Base-by-base conservation (phyloP, 2,888 invertebrate genomes). In the Tryphoninae sp. region DNA sequence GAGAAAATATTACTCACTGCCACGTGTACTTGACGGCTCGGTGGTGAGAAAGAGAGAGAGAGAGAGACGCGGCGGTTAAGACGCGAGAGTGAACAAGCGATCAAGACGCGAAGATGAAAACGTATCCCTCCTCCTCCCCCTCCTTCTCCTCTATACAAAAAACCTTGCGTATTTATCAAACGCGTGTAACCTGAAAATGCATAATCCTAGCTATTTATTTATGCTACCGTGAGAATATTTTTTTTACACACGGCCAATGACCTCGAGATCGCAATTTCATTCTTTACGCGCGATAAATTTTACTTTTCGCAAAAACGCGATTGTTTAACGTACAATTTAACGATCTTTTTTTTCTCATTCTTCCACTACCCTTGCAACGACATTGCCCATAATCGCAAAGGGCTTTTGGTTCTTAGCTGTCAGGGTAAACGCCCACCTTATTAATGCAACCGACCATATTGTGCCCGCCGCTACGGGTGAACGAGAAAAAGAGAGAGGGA, bases 1-100 rank as follows among this genome's bases (percentile, higher is more conserved):
- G 23, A 67, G 72, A 72, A 33, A 80, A 65, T 67, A 80, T 80
- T 67, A 72, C 65, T 76, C 67, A 55, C 72, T 45, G 68, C 22
- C 55, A 13, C 49, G 16, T 49, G 53, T 33, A 13, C 45, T 72
- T 58, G 71, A 67, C 65, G 71, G 61, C 59, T n/a, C 45, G 2
- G n/a, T 7, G 59, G 58, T 45, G 9, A 13, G 45, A 19, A 8
- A 2, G 2, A 9, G 42, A 22, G 9, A 13, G 6, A 1, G 45
- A 59, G 22, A 71, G 45, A 19, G n/a, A 4, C 26, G 2, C 23
- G 22, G 8, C 11, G 55, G 22, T 26, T 51, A 33, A 22, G 64
- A 42, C 45, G 58, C 22, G 45, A 13, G 49, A 49, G 49, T 45
- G 45, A 45, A 45, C 45, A 45, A 45, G 45, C 45, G 45, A 45